Base-by-base conservation (phyloP, 2,888 invertebrate species). In the Zele albiditarsus region DNA sequence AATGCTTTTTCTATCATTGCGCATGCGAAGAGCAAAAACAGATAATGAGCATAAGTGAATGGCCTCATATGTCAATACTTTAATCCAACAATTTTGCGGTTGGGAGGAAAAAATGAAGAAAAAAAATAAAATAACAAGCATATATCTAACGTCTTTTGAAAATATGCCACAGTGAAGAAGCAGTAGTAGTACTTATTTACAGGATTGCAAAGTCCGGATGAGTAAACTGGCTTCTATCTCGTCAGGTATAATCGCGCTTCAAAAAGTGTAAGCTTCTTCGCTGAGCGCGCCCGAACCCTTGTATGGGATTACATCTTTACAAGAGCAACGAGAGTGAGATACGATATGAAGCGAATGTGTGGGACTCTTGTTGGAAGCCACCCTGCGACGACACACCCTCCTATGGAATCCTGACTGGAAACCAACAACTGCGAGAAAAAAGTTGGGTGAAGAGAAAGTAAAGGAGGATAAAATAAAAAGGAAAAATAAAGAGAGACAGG, bases 261-360 rank as follows among this genome's bases (percentile, higher is more conserved):
- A 25, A 57, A 57, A 57, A 73, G 66, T 72, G 65, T 72, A 72
- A 72, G 71, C 71, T 53, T 65, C 57, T 57, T 57, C 27, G 31
- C n/a, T n/a, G 10, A 53, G 53, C 20, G 20, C 20, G 20, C 53
- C 23, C 65, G 33, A 63, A 27, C 68, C 27, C 73, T 53, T 58
- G 53, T 57, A 57, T 66, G 53, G 62, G 73, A 73, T 73, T 68
- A 73, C 58, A 68, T 53, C 33, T 53, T 10, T 33, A 68, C n/a
- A 33, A 60, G 28, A 60, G 60, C 60, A 60, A 28, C 28, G 27
- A 60, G 14, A 38, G 38, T 38, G 38, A 60, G 12, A 60, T 25
- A 23, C 12, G 27, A 14, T 23, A 58, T 27, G 57, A 58, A 27
- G 57, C 20, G 57, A 27, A 58, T 25, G 57, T 58, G 57, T 27